Base-by-base conservation (phyloP, 2,113 vertebrate genomes). In the Phylloscopus whistleri region DNA sequence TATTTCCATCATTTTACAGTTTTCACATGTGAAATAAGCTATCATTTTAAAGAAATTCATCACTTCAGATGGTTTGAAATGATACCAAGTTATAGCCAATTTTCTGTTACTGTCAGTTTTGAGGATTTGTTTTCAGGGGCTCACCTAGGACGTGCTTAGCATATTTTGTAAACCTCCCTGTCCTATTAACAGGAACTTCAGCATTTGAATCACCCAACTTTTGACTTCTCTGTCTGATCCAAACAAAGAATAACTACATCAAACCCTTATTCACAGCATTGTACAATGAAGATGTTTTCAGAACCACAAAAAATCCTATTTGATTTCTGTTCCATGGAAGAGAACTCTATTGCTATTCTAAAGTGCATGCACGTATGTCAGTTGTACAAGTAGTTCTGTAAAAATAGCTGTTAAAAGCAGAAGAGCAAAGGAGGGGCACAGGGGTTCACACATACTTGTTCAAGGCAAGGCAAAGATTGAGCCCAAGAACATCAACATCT, bases 301-400 rank as follows among this genome's bases (percentile, higher is more conserved):
- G 53, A 44, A 72, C 35, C 52, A 55, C 46, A 64, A 81, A 63
- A 53, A 30, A 10, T 1, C 3, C 8, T 6, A 35, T 75, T 44
- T 64, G 12, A 37, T 67, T 89, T 69, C 86, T 59, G 21, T 77
- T 78, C 19, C 12, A 26, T 0, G 0, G 22, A 43, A 37, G 26
- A 78, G 22, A 67, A 51, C 13, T 3, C 0, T 20, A 35, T 14
- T 52, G 39, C 52, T 51, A 20, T 48, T 84, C 23, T 28, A 18
- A 63, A 75, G 27, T 9, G 1, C 6, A 30, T 3, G 10, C 14
- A 44, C 7, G 7, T 35, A 11, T 3, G 1, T 16, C 37, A 48
- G 31, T 1, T 16, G 39, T 68, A 59, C 37, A 81, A 43, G 44
- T 3, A 8, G n/a, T 44, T 84, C 60, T 55, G n/a, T 35, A 53